A percentile compares a stretch with the other conserved stretches of the same genome.
Evolutionary conservation across 2,888 invertebrate genomes (phyloP).

Genomic region (Trichacis sp.): DNA sequence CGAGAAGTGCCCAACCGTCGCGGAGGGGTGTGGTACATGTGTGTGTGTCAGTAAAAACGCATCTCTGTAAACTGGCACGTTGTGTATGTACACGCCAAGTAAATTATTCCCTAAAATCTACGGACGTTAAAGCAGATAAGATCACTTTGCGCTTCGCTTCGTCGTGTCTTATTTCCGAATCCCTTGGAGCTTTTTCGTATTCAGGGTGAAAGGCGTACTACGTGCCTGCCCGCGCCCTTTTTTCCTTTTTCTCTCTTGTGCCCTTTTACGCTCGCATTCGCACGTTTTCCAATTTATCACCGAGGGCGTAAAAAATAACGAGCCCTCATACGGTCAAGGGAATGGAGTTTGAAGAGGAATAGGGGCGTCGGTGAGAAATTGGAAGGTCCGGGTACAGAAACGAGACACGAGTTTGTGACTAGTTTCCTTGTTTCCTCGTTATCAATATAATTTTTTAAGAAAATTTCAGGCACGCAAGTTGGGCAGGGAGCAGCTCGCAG

Average conservation of each 20-base stretch:
- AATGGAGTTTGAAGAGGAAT: background rate
- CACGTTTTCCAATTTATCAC: background rate
- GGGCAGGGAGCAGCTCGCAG: constrained; percentile 67
- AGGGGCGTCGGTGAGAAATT: background rate
- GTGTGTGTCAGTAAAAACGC: constrained; percentile 50
- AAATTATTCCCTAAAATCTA: constrained; percentile 54
- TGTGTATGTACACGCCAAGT: constrained; percentile 53
- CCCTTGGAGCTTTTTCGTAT: constrained; percentile 13
- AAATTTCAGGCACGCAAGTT: constrained; percentile 66
- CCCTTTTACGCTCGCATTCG: constrained; percentile 1
- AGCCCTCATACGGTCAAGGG: background rate
- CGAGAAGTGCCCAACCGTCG: background rate
- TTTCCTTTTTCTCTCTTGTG: background rate
- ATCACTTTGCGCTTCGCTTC: constrained; percentile 57
- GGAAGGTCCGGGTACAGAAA: constrained; percentile 22
- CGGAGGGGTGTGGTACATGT: background rate
- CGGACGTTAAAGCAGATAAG: constrained; percentile 63
- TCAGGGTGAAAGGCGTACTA: constrained; percentile 34
- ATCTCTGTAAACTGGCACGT: constrained; percentile 51
- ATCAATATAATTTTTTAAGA: constrained; percentile 45
- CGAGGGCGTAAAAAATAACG: background rate
- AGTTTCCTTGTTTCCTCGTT: background rate
- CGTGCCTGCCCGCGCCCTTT: no score
- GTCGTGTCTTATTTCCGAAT: constrained; percentile 25
- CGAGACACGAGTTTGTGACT: constrained; percentile 32